Evolutionary conservation across 37 sponge, comb jelly and placozoan species (phyloP).

Genomic region (Lycopodina hypogea): DNA sequence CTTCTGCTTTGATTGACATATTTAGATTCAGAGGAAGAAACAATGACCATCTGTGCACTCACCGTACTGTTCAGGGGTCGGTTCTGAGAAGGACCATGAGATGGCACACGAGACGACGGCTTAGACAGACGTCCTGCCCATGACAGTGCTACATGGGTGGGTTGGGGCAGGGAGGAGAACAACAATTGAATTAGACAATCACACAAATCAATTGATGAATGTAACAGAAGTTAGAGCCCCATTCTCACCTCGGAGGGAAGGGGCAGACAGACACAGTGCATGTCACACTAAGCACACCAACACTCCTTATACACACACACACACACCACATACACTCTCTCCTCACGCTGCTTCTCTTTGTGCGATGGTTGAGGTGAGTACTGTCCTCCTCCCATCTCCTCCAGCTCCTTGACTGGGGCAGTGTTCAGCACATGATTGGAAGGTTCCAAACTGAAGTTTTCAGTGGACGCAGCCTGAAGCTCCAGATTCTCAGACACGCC

Average conservation of each 20-base stretch:
- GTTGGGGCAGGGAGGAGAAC: background rate
- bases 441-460: background rate
- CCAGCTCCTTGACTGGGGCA: background rate
- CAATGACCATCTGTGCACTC: no score
- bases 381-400: background rate
- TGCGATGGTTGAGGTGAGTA: background rate
- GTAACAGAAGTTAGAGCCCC: no score
- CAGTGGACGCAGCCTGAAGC: background rate
- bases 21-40: no score
- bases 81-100: background rate
- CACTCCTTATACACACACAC: background rate
- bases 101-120: no score
- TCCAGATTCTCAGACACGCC: constrained; percentile 11
- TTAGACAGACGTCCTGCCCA: constrained; percentile 7
- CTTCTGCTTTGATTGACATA: no score
- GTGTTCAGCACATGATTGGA: constrained; percentile 6
- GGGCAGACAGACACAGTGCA: no score
- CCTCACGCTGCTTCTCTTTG: background rate
- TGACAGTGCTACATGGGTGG: background rate
- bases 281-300: background rate
- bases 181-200: background rate
- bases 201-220: no score
- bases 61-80: constrained; percentile 33
- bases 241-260: no score
- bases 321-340: background rate